phyloP scores from a whole-genome alignment of 2,888 invertebrate species.

The Nowickia ferox region DNA sequence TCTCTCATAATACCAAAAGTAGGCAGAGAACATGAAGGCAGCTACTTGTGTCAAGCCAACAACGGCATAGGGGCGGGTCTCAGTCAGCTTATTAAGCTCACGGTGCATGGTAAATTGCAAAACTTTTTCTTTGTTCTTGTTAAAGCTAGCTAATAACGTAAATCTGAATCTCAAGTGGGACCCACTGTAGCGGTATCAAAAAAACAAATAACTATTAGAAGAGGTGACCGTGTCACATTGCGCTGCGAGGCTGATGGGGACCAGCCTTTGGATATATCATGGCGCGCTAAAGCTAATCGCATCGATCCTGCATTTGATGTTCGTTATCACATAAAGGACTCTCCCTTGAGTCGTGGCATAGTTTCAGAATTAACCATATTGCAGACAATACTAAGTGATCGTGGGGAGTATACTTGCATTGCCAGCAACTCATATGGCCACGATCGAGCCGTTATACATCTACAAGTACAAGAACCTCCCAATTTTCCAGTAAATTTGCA shows the following conservation, averaged over 20 bases:
- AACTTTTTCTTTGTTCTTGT: background rate
- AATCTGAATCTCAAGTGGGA: constrained; percentile 81
- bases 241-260: constrained; percentile 85
- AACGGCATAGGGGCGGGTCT: constrained; percentile 86
- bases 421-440: constrained; percentile 87
- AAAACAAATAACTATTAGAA: constrained; percentile 84
- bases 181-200: constrained; percentile 84
- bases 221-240: constrained; percentile 84
- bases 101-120: constrained; percentile 85
- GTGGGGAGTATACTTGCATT: constrained; percentile 86
- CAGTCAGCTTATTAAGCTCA: constrained; percentile 86
- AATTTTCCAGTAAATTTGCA: constrained; percentile 86
- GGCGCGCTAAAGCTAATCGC: constrained; percentile 84
- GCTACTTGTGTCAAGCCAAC: constrained; percentile 86
- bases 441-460: constrained; percentile 84
- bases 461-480: constrained; percentile 86
- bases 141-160: background rate
- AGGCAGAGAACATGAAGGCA: constrained; percentile 84
- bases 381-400: constrained; percentile 84
- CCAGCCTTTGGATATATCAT: constrained; percentile 84
- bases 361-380: constrained; percentile 85
- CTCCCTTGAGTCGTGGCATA: constrained; percentile 82
- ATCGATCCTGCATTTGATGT: constrained; percentile 84
- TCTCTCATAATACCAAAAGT: constrained; percentile 84
- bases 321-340: constrained; percentile 83